Percentiles rank a stretch among this genome's conserved stretches.
Evolutionary conservation across 2,113 vertebrate species (phyloP).

Genomic region (Colinus virginianus): DNA sequence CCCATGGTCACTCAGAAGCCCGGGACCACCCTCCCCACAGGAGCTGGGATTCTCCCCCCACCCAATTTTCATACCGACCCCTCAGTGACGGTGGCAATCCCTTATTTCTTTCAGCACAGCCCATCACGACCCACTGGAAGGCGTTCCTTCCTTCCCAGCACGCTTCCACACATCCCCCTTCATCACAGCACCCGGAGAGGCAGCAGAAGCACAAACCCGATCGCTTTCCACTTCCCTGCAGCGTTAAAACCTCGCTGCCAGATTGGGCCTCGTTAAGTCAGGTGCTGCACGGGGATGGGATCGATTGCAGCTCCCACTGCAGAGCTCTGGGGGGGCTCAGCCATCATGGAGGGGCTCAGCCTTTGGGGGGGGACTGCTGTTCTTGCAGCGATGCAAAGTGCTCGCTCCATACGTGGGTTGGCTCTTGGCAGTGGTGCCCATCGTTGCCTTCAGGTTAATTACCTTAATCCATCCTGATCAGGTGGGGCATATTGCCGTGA

Average conservation of each 20-base stretch:
- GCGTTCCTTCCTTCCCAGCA: not conserved
- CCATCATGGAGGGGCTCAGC: not conserved
- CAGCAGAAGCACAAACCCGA: conserved; percentile 13
- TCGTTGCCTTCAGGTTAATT: conserved; percentile 17
- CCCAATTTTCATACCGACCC: not conserved
- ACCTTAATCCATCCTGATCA: conserved; percentile 7
- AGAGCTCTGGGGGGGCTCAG: not conserved
- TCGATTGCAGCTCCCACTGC: not conserved
- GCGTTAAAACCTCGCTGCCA: not conserved
- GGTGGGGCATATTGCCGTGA: not conserved
- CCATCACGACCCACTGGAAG: not conserved
- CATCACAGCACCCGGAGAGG: not conserved
- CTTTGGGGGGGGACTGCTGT: not conserved
- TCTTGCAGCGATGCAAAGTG: not conserved
- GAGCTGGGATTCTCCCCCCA: not conserved
- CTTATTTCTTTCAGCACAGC: not conserved
- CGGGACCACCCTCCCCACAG: not conserved
- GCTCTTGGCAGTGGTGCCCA: conserved; percentile 16
- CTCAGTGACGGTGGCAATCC: not conserved
- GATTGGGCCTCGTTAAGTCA: conserved; percentile 12
- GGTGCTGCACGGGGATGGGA: conserved; percentile 13
- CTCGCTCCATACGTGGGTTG: conserved; percentile 34
- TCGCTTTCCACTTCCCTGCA: conserved; percentile 33
- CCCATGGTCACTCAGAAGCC: not conserved
- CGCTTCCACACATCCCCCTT: conserved; percentile 11